Percentiles rank a stretch among this genome's conserved stretches.
phyloP scores from a whole-genome alignment of 2,888 invertebrate species.

The Phaedon cochleariae region DNA sequence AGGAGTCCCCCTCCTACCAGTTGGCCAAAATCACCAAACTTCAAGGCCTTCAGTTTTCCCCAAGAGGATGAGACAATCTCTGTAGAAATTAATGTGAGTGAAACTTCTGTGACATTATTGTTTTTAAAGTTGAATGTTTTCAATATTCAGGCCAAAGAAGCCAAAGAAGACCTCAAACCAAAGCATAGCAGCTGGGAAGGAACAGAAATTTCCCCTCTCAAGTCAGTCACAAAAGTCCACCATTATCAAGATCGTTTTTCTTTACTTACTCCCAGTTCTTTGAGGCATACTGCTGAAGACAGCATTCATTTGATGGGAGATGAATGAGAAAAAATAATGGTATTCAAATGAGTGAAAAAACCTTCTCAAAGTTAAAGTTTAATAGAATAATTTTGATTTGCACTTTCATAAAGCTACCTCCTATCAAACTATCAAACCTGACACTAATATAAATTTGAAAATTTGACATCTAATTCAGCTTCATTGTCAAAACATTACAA shows the following conservation, averaged over 20 bases:
- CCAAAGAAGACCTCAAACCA: conserved; percentile 53
- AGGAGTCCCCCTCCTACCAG: conserved; percentile 82
- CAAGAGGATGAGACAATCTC: conserved; percentile 61
- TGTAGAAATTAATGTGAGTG: conserved; percentile 58
- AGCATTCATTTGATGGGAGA: conserved; percentile 64
- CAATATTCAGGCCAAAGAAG: conserved; percentile 51
- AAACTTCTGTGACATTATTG: background rate
- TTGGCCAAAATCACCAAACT: conserved; percentile 73
- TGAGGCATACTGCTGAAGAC: conserved; percentile 66
- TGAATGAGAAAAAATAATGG: conserved; percentile 47
- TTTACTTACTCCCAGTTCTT: conserved; percentile 64
- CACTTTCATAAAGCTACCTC: too few relatives aligned
- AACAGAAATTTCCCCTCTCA: conserved; percentile 53
- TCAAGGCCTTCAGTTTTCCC: conserved; percentile 67
- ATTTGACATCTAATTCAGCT: background rate
- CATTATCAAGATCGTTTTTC: conserved; percentile 65
- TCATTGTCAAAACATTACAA: background rate
- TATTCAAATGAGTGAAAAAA: background rate
- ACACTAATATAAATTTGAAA: too few relatives aligned
- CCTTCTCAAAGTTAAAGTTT: background rate
- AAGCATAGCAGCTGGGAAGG: conserved; percentile 58
- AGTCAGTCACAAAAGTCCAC: conserved; percentile 51
- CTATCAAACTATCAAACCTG: too few relatives aligned
- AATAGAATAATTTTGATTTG: too few relatives aligned
- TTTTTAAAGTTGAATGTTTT: background rate